phyloP scores from a whole-genome alignment of 2,888 invertebrate genomes.

The Trisateles emortualis region DNA sequence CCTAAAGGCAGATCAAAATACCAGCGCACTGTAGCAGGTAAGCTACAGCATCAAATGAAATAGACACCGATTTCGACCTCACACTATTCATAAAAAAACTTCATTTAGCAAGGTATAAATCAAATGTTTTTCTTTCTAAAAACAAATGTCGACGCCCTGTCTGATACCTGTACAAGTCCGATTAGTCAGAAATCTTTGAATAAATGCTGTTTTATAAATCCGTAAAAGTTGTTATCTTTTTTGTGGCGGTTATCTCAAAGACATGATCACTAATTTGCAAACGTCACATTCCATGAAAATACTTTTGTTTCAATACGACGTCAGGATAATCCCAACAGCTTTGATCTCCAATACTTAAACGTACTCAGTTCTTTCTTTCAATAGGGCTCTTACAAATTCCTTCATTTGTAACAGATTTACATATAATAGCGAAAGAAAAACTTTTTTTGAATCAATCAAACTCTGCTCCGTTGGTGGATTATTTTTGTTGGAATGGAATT shows the following conservation, averaged over 20 bases:
- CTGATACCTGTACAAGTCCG: too few relatives aligned
- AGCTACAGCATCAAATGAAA: too few relatives aligned
- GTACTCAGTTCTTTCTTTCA: not conserved
- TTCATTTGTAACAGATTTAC: conserved; percentile 2
- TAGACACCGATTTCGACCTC: too few relatives aligned
- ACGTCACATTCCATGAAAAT: not conserved
- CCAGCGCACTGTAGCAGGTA: too few relatives aligned
- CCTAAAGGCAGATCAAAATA: too few relatives aligned
- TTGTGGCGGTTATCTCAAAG: not conserved
- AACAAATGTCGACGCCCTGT: too few relatives aligned
- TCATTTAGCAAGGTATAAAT: too few relatives aligned
- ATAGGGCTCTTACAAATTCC: not conserved
- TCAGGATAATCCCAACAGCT: not conserved
- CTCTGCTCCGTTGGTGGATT: not conserved
- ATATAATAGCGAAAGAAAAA: conserved; percentile 2
- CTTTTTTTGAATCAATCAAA: not conserved
- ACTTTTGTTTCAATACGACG: not conserved
- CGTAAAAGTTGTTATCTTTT: not conserved
- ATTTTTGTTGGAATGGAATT: not conserved
- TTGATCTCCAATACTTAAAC: conserved; percentile 4
- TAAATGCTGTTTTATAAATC: not conserved
- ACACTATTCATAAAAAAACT: too few relatives aligned
- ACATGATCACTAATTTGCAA: not conserved
- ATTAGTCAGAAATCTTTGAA: too few relatives aligned
- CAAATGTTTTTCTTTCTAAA: too few relatives aligned